Evolutionary conservation across 2,113 vertebrate genomes (phyloP), one percentile per base, ranked within the genome.

Genomic region (Rana temporaria): DNA sequence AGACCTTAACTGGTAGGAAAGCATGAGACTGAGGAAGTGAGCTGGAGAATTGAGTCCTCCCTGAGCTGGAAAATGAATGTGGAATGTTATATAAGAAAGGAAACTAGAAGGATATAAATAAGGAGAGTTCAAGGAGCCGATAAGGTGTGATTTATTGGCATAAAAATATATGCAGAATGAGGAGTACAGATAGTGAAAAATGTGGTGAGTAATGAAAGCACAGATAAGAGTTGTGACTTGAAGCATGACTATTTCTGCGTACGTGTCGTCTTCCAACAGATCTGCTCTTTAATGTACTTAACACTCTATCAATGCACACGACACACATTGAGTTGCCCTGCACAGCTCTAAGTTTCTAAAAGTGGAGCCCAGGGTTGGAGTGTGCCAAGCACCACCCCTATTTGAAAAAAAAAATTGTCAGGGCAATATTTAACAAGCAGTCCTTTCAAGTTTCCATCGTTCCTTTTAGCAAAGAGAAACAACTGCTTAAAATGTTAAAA

Each of bases 131-230:
- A 75, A n/a, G 56, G 56, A 60, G 57, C 32, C 42, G 42, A 75
- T 60, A 24, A 57, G 3, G 9, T 32, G 52, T 73, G 72, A 75
- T 75, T 75, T 75, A 75, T 42, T 12, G 32, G 7, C 42, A 22
- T 14, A n/a, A 18, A 75, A 75, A 75, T 42, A 57, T 60, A 75
- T 62, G 72, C 32, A 75, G 71, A 74, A 74, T 74, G 59, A 60
- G 56, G 55, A 60, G 72, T 75, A 62, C 22, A 22, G 56, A 62
- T 62, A 74, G 69, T 22, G 70, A 75, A 56, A 62, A 75, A 75
- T 75, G 42, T 75, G 72, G 72, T 75, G 56, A 75, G 72, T 75
- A 60, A 75, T 62, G 72, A 62, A 32, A 22, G 22, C 5, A 42
- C 5, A 62, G 72, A 75, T 75, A 75, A 75, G 72, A 75, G 56